phyloP scores from a whole-genome alignment of 2,888 invertebrate species.

The Rhingia campestris region DNA sequence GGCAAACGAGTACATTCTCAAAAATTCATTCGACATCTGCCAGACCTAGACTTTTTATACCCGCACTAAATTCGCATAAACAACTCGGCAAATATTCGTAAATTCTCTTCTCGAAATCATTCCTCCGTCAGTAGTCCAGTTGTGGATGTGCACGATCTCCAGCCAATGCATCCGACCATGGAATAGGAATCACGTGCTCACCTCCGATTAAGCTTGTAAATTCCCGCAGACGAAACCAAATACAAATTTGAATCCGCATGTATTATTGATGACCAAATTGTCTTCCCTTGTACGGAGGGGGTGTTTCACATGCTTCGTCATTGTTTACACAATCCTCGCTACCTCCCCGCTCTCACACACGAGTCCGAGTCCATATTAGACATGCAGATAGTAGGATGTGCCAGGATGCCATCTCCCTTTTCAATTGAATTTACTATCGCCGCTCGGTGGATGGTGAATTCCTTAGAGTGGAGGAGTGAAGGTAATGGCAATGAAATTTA shows the following conservation, averaged over 20 bases:
- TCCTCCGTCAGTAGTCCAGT: conserved; percentile 32
- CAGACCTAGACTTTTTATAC: conserved; percentile 41
- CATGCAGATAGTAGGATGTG: conserved; percentile 30
- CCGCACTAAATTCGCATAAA: conserved; percentile 21
- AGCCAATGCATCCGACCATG: background rate
- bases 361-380: conserved; percentile 42
- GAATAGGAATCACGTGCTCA: conserved; percentile 57
- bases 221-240: conserved; percentile 67
- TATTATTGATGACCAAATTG: conserved; percentile 69
- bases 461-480: conserved; percentile 44
- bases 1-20: conserved; percentile 30
- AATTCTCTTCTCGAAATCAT: conserved; percentile 5
- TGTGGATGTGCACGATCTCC: conserved; percentile 7
- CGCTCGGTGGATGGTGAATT: conserved; percentile 53
- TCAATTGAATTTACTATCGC: conserved; percentile 64
- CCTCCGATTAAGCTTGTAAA: conserved; percentile 70
- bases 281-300: conserved; percentile 27
- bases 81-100: conserved; percentile 36
- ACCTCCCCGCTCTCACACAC: conserved; percentile 15
- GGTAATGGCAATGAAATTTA: conserved; percentile 68
- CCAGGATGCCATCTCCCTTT: background rate
- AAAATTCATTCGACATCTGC: conserved; percentile 42
- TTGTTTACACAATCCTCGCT: conserved; percentile 64
- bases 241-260: conserved; percentile 72
- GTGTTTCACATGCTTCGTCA: background rate